Evolutionary conservation across 2,888 invertebrate genomes (phyloP), one percentile per base, ranked within the genome.

Genomic region (Saturnia japonica): DNA sequence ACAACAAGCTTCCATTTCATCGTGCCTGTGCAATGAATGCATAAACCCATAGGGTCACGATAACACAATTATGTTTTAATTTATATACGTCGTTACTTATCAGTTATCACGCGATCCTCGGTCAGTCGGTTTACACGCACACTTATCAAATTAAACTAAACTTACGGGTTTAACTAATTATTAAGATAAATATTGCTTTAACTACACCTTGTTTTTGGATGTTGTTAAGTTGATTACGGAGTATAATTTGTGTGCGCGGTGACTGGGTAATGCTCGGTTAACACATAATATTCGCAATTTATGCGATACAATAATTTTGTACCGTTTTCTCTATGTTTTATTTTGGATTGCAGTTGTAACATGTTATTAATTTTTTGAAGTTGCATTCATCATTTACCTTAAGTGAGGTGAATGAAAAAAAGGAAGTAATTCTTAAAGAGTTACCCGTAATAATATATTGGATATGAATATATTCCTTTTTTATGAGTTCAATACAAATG

Each of bases 31-130:
- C 68, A 34, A 82, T 81, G 70, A 70, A 67, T 70, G 54, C 70
- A 70, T 70, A 66, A 67, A 91, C 88, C 87, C 89, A 87, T 87
- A 87, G 87, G 91, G 91, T 92, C 93, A 93, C 93, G 93, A 93
- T 93, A 94, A 91, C 88, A 91, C 93, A 93, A 94, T 94, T 94
- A 94, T 89, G 89, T 91, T 93, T 91, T 93, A 94, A 94, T 94
- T 94, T 94, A 94, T 94, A 93, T 91, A 83, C 90, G 85, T 85
- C 84, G 79, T 78, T 82, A 83, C 85, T 83, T 85, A 88, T 88
- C 93, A 93, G 93, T 83, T 85, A 88, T 88, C 93, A 93, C 93
- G 93, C 93, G 83, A 93, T 73, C 78, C 77, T 79, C 72, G 74
- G 75, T 77, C 78, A 54, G 74, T 80, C 82, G 81, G 87, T 86